phyloP scores from a whole-genome alignment of 2,888 invertebrate species.

The Melieria omissa region DNA sequence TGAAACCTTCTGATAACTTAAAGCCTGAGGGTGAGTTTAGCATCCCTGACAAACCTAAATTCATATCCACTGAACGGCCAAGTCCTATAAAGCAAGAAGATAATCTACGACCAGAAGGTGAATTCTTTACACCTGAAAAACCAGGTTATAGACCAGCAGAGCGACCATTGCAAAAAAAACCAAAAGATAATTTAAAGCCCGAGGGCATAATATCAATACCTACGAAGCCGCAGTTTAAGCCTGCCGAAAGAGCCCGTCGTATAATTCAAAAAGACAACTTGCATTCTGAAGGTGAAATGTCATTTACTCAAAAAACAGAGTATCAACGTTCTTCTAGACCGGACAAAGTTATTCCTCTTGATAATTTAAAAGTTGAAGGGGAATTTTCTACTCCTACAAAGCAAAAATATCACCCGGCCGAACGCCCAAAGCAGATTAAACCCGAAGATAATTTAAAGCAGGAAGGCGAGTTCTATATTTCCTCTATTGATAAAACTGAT shows the following conservation, averaged over 20 bases:
- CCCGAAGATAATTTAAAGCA: slow-evolving; percentile 70
- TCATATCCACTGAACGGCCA: slow-evolving; percentile 69
- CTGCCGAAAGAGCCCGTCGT: slow-evolving; percentile 69
- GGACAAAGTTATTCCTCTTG: slow-evolving; percentile 68
- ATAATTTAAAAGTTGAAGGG: slow-evolving; percentile 70
- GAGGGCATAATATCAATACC: slow-evolving; percentile 67
- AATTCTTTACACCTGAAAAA: slow-evolving; percentile 69
- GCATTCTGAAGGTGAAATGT: slow-evolving; percentile 66
- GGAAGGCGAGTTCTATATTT: slow-evolving; percentile 69
- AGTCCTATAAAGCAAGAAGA: slow-evolving; percentile 69
- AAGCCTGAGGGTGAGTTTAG: slow-evolving; percentile 72
- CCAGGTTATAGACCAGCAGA: slow-evolving; percentile 68
- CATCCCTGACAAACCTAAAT: slow-evolving; percentile 65
- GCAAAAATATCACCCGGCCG: slow-evolving; percentile 66
- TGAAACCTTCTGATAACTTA: slow-evolving; percentile 73
- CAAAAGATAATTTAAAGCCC: slow-evolving; percentile 65
- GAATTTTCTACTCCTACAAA: slow-evolving; percentile 70
- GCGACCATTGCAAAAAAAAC: slow-evolving; percentile 67
- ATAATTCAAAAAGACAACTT: slow-evolving; percentile 69
- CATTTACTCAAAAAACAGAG: slow-evolving; percentile 49
- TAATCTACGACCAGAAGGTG: slow-evolving; percentile 71
- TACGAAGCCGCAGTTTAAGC: slow-evolving; percentile 67
- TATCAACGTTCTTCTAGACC: slow-evolving; percentile 64
- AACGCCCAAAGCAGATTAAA: slow-evolving; percentile 65
- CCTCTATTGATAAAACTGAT: slow-evolving; percentile 58